A percentile compares a stretch with the other conserved stretches of the same genome.
phyloP scores from a whole-genome alignment of 2,888 invertebrate genomes.

The Eupithecia inturbata region DNA sequence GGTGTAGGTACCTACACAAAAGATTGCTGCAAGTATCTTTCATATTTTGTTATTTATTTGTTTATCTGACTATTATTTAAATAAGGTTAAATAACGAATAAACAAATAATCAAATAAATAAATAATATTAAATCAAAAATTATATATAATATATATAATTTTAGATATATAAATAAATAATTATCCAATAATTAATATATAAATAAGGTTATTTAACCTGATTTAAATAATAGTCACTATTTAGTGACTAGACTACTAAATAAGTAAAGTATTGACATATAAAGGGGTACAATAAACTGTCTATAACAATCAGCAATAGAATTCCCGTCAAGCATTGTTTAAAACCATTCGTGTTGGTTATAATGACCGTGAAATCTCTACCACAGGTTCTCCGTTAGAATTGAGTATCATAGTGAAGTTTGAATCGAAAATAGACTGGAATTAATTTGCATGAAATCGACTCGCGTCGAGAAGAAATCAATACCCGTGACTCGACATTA shows the following conservation, averaged over 20 bases:
- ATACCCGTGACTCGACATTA: conserved; percentile 44
- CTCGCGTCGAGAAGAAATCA: conserved; percentile 50
- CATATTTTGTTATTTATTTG: neutral
- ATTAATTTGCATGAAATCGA: conserved; percentile 49
- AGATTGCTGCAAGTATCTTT: neutral
- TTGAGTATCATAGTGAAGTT: conserved; percentile 35
- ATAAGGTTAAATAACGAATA: neutral
- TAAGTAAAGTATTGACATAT: neutral
- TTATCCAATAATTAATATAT: no score
- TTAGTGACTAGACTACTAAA: no score
- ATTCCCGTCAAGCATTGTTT: neutral
- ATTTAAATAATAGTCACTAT: no score
- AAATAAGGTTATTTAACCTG: no score
- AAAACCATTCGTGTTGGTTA: neutral
- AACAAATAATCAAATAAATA: no score
- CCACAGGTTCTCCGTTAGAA: conserved; percentile 6
- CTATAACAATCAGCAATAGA: neutral
- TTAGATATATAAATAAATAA: no score
- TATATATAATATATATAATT: no score
- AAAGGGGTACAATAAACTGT: neutral
- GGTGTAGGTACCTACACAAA: neutral
- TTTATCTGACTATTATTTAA: neutral
- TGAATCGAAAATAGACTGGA: conserved; percentile 25
- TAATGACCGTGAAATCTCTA: neutral
- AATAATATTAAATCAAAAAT: no score